A percentile compares a stretch with the other conserved stretches of the same genome.
Evolutionary conservation across 2,797 vertebrate genomes (phyloP).

Genomic region (Danio jaintianensis): DNA sequence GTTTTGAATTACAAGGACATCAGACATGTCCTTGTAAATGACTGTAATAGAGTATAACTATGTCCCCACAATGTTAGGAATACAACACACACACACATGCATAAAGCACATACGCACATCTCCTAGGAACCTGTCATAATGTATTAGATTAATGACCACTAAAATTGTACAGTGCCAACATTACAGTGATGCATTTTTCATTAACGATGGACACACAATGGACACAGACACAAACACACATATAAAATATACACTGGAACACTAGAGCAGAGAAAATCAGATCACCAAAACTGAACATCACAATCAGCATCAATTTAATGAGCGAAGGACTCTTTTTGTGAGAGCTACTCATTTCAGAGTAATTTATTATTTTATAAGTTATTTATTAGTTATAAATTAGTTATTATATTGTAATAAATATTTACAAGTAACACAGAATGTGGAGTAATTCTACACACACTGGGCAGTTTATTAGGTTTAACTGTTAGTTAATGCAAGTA

Average conservation of each 20-base stretch:
- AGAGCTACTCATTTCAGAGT: not conserved
- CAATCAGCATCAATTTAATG: not conserved
- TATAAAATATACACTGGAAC: not conserved
- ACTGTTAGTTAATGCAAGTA: no score
- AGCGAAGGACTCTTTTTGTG: not conserved
- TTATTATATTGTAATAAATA: no score
- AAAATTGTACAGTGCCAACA: constrained; percentile 20
- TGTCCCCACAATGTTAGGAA: no score
- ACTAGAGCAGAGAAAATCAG: not conserved
- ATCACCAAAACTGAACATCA: not conserved
- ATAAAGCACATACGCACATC: constrained; percentile 3
- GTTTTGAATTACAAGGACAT: no score
- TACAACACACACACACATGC: constrained; percentile 1
- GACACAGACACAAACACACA: not conserved
- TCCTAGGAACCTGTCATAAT: constrained; percentile 18
- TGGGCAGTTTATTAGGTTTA: no score
- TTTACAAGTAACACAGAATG: no score
- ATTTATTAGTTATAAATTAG: no score
- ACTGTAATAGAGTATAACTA: no score
- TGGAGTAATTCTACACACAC: no score
- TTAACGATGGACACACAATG: not conserved
- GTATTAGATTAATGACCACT: constrained; percentile 28
- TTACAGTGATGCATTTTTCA: not conserved
- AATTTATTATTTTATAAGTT: no score
- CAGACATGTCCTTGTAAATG: no score